Conservation (phyloP, 2,888 invertebrate species). For the Agonopterix arenella region DNA sequence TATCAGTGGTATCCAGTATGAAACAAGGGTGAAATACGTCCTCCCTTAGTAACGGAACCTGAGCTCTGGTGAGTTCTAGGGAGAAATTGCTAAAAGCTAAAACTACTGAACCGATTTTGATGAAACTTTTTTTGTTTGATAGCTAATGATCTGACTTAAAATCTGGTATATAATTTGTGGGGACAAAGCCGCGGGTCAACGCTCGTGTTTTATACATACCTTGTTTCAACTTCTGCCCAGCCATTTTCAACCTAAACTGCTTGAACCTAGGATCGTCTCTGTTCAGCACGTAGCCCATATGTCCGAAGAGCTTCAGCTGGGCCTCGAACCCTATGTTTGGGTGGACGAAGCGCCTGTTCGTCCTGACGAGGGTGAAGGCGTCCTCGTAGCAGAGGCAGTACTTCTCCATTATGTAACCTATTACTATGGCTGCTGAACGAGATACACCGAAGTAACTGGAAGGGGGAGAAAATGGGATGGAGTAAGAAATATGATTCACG, state of each 20-base stretch:
- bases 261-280: conserved; percentile 83
- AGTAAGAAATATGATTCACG: too few relatives aligned
- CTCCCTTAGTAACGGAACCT: too few relatives aligned
- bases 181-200: too few relatives aligned
- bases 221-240: conserved; percentile 88
- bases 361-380: conserved; percentile 81
- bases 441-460: conserved; percentile 92
- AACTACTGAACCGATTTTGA: too few relatives aligned
- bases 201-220: conserved; percentile 43
- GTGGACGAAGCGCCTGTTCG: conserved; percentile 82
- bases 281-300: conserved; percentile 86
- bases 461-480: neutral
- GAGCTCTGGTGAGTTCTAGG: too few relatives aligned
- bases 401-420: conserved; percentile 93
- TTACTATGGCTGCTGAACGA: conserved; percentile 90
- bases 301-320: conserved; percentile 86
- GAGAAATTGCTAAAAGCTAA: too few relatives aligned
- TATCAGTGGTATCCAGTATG: too few relatives aligned
- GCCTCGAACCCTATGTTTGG: conserved; percentile 90
- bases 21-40: too few relatives aligned
- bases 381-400: conserved; percentile 83
- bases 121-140: too few relatives aligned
- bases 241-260: conserved; percentile 85
- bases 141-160: too few relatives aligned
- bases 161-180: too few relatives aligned